Conservation (phyloP, 2,888 invertebrate species). For the Melanostoma mellinum region DNA sequence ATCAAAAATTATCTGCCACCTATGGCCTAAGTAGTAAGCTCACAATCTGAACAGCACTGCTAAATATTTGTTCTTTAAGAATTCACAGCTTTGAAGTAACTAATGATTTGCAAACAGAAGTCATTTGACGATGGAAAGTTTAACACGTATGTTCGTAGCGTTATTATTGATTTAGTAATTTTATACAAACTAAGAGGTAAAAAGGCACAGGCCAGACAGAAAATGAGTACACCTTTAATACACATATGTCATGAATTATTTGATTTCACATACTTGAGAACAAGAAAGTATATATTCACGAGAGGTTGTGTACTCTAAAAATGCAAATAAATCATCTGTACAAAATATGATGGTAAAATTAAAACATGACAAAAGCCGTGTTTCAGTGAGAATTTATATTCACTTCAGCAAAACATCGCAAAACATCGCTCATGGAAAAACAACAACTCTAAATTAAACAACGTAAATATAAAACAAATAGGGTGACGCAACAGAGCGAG, state of each 20-base stretch:
- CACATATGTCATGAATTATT: background rate
- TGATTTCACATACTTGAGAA: background rate
- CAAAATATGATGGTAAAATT: too few species aligned
- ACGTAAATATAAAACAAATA: too few species aligned
- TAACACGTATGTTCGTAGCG: slow-evolving; percentile 29
- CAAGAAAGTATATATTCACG: background rate
- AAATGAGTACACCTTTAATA: background rate
- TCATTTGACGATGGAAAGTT: slow-evolving; percentile 40
- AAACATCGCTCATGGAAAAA: too few species aligned
- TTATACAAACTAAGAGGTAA: slow-evolving; percentile 1
- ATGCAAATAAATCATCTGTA: too few species aligned
- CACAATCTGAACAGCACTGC: slow-evolving; percentile 11
- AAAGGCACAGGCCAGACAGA: background rate
- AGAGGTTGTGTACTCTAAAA: too few species aligned
- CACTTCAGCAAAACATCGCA: too few species aligned
- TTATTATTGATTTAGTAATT: slow-evolving; percentile 43
- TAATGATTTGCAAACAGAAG: slow-evolving; percentile 50
- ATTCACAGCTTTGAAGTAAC: slow-evolving; percentile 42
- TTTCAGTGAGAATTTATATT: too few species aligned
- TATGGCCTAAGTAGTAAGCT: background rate
- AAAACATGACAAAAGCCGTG: too few species aligned
- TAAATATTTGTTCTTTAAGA: slow-evolving; percentile 36
- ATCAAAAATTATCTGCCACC: slow-evolving; percentile 25
- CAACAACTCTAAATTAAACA: too few species aligned
- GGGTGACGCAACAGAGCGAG: too few species aligned